A percentile compares a stretch with the other conserved stretches of the same genome.
phyloP scores from a whole-genome alignment of 2,113 vertebrate species.

The Accipiter cooperii region DNA sequence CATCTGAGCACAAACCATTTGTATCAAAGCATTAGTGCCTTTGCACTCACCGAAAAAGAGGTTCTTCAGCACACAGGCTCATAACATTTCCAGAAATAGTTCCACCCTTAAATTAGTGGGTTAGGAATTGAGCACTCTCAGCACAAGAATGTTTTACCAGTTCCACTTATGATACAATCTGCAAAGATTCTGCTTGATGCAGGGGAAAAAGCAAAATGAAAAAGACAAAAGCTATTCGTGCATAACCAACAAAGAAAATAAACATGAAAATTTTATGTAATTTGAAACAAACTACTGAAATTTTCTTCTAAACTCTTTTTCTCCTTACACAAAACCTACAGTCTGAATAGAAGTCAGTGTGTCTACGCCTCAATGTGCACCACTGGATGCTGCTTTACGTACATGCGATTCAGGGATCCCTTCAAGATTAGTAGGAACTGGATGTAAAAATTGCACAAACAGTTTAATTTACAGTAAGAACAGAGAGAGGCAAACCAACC shows the following conservation, averaged over 20 bases:
- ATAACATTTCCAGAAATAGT: slow-evolving; percentile 13
- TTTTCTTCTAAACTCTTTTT: neutral
- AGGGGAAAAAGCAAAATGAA: neutral
- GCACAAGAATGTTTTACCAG: neutral
- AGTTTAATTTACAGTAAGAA: neutral
- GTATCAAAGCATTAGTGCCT: neutral
- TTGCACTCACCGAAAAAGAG: neutral
- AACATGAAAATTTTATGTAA: neutral
- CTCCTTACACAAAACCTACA: neutral
- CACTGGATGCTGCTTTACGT: neutral
- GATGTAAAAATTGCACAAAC: neutral
- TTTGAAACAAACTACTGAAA: neutral
- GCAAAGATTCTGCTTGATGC: neutral
- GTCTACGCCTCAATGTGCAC: fast-evolving
- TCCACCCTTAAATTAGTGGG: slow-evolving; percentile 32
- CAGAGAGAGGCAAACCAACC: neutral
- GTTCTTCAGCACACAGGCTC: neutral
- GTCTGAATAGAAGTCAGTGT: neutral
- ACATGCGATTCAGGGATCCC: neutral
- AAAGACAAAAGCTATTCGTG: neutral
- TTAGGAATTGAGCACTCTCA: neutral
- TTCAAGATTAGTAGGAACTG: neutral
- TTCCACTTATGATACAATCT: neutral
- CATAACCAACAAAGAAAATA: neutral
- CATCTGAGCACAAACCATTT: neutral